Base-by-base conservation (phyloP, 2,888 invertebrate genomes). In the Agrochola litura region DNA sequence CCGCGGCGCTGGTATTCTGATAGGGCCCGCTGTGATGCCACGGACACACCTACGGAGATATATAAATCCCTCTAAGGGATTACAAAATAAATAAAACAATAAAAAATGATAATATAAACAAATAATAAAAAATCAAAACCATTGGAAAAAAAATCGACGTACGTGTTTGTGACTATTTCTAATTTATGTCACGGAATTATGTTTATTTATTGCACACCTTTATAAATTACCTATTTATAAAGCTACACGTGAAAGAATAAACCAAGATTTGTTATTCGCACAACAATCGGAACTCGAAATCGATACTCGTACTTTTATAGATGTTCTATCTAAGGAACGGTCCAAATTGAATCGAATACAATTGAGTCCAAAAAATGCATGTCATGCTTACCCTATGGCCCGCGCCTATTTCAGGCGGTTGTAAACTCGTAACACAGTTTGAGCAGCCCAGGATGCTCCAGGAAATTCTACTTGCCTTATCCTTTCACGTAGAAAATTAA, bases 401-500 rank as follows among this genome's bases (percentile, higher is more conserved):
- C 86, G 83, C 79, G 89, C 89, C 90, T 91, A 91, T 94, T 94
- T 93, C 93, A 90, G 91, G 91, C 89, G 90, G 86, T 88, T 90
- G 91, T 91, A 95, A 95, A 91, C 86, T 90, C 90, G 91, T 91
- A 95, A 95, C 93, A 93, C 94, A 94, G 95, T 95, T 95, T 92
- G 93, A 92, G 90, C 90, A 90, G 89, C 86, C 86, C 92, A 92
- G 93, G 94, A 93, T 92, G 92, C 92, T 92, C 89, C 90, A 91
- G 94, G 94, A 94, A 94, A 95, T 94, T 94, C 94, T 92, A 90
- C 92, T 93, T 91, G 94, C 94, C 95, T 96, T 96, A 96, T 96
- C 96, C 95, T 93, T 96, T 94, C 96, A 96, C 96, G 96, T 96
- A 96, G 96, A 96, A 96, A 96, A 96, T 96, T 96, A 96, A 96